Conservation (phyloP, 2,888 invertebrate genomes). For the Cephus pulcher region DNA sequence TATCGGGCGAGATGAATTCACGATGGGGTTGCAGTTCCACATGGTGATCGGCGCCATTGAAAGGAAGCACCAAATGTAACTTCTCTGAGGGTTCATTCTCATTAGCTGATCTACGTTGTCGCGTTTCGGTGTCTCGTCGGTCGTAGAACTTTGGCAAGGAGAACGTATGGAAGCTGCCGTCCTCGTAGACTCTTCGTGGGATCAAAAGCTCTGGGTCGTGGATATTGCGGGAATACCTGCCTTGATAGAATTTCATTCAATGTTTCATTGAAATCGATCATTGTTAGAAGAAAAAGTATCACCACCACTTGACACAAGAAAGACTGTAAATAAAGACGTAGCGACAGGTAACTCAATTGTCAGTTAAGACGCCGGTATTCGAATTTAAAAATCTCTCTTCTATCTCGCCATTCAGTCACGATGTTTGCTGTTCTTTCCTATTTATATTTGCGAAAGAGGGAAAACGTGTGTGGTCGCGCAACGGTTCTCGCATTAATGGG, state of each 20-base stretch:
- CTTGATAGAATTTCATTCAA: background rate
- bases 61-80: slow-evolving; percentile 55
- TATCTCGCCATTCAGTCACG: background rate
- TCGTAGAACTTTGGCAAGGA: slow-evolving; percentile 67
- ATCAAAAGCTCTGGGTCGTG: slow-evolving; percentile 66
- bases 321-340: background rate
- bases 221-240: slow-evolving; percentile 68
- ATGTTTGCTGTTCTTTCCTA: background rate
- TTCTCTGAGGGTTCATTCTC: slow-evolving; percentile 31
- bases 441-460: background rate
- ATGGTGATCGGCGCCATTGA: slow-evolving; percentile 61
- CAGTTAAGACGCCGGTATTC: background rate
- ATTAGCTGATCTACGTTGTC: slow-evolving; percentile 39
- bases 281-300: background rate
- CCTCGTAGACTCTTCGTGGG: slow-evolving; percentile 64
- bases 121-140: slow-evolving; percentile 37
- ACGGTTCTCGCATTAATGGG: background rate
- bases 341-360: background rate
- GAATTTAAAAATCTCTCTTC: background rate
- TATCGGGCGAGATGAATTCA: slow-evolving; percentile 69
- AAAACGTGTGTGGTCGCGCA: background rate
- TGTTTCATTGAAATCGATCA: background rate
- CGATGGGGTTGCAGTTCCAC: slow-evolving; percentile 69
- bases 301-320: background rate
- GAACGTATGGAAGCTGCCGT: slow-evolving; percentile 67